Evolutionary conservation across 2,888 invertebrate species (phyloP), one percentile per base, ranked within the genome.

Genomic region (Thyatira batis): DNA sequence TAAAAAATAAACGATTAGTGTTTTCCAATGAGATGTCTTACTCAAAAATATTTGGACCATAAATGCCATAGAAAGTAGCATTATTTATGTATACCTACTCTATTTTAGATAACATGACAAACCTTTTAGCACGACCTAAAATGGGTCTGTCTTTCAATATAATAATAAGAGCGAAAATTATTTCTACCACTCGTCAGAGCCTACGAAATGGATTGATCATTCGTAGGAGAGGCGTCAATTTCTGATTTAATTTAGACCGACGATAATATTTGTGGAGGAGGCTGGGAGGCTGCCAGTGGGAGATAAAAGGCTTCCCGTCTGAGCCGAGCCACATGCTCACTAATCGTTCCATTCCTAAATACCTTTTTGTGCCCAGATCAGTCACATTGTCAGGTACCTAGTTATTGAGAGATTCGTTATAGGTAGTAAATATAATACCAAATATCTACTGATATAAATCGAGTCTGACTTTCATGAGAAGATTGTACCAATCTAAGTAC

Each of bases 241-340:
- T 72, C 71, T 76, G 75, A 80, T 82, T 82, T 78, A 81, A 82
- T 82, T 82, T 71, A 71, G 71, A 71, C 67, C 63, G 66, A 63
- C 71, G 76, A 78, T 80, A 79, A 75, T 77, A 82, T 78, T 80
- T 71, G 70, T 69, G 67, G 63, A 63, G 63, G 67, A 61, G 59
- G 59, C 58, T 57, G 54, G 57, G 57, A 55, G 58, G 68, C 84
- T 83, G 84, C 63, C 65, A 55, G 60, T 53, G 64, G 59, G 71
- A 82, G 85, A 86, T 86, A 86, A 84, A 85, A 78, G 83, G 79
- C 80, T 85, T 73, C 74, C 69, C 73, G 65, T 62, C 68, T 71
- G 67, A 69, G 65, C 69, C 73, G 69, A 63, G 67, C 72, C 78
- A 73, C 74, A 71, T 74, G 77, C 69, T 66, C 61, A 64, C 78